These are phyloP conservation scores for Dermatophagoides farinae DNA, from an alignment of 1,140 invertebrate species.

Conservation along the genomic window DNA sequence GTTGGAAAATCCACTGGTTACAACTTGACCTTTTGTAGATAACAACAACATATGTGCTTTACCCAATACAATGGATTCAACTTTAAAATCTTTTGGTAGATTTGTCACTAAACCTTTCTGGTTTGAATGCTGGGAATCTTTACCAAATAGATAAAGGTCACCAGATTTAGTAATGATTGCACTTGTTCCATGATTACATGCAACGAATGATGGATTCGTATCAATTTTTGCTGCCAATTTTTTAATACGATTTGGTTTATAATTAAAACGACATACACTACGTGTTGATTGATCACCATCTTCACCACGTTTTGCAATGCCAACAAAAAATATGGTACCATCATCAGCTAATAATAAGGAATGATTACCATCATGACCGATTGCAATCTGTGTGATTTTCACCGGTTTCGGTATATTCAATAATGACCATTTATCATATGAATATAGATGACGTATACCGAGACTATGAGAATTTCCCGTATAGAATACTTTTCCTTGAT, in stretches of 20 bases:
- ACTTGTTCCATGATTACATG: constrained; percentile 84
- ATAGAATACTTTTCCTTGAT: constrained; percentile 50
- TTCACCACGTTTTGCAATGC: constrained; percentile 72
- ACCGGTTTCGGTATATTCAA: constrained; percentile 49
- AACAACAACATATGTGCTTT: constrained; percentile 83
- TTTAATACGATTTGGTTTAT: constrained; percentile 70
- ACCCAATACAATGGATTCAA: constrained; percentile 54
- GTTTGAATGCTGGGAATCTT: constrained; percentile 76
- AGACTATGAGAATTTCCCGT: constrained; percentile 50
- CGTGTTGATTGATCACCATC: constrained; percentile 60
- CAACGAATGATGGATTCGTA: constrained; percentile 42
- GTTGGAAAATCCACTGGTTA: constrained; percentile 92
- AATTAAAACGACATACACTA: constrained; percentile 37
- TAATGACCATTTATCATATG: constrained; percentile 48
- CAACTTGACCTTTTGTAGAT: constrained; percentile 68
- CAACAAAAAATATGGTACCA: constrained; percentile 64
- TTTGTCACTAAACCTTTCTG: constrained; percentile 35
- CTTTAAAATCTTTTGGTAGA: constrained; percentile 56
- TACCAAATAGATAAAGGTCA: constrained; percentile 76
- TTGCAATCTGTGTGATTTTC: constrained; percentile 51
- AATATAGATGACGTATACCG: constrained; percentile 25
- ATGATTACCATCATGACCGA: constrained; percentile 82
- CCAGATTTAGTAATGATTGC: constrained; percentile 73
- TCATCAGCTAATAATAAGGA: constrained; percentile 68
- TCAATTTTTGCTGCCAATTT: constrained; percentile 29